A percentile compares a stretch with the other conserved stretches of the same genome.
These are phyloP conservation scores for Anas acuta DNA, from an alignment of 2,797 vertebrate genomes.

Conservation along the genomic window DNA sequence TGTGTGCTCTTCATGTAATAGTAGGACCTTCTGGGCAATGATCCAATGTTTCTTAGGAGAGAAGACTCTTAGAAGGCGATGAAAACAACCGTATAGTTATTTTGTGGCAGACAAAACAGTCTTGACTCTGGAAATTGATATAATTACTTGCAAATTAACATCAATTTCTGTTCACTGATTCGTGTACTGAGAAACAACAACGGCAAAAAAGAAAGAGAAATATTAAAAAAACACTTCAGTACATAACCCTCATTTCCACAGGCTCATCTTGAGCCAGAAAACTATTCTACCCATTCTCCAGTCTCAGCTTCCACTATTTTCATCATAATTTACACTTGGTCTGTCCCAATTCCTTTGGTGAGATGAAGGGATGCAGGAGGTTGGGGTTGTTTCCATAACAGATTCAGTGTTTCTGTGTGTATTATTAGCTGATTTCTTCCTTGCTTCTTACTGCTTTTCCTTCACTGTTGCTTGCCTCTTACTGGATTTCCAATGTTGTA, in stretches of 20 bases:
- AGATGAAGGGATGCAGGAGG: background rate
- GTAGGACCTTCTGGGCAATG: background rate
- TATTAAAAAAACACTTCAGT: background rate
- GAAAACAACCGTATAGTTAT: background rate
- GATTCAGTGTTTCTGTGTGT: background rate
- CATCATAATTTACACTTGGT: fast-evolving
- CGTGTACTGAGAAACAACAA: background rate
- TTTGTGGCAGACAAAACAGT: background rate
- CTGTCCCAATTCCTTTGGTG: background rate
- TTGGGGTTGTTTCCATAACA: background rate
- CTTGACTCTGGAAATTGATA: background rate
- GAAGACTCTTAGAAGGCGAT: background rate
- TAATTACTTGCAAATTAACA: constrained; percentile 6
- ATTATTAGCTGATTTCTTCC: background rate
- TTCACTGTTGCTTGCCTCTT: fast-evolving
- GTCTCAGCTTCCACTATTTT: background rate
- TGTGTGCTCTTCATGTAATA: background rate
- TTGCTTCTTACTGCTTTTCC: background rate
- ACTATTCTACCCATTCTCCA: background rate
- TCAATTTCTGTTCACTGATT: background rate
- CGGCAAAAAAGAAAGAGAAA: background rate
- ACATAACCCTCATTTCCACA: background rate
- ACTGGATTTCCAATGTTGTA: background rate
- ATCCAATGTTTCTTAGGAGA: background rate
- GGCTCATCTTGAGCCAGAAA: background rate